These are phyloP conservation scores for Orbicella faveolata DNA, from an alignment of 64 coral and sea anemone species.

Conservation along the genomic window DNA sequence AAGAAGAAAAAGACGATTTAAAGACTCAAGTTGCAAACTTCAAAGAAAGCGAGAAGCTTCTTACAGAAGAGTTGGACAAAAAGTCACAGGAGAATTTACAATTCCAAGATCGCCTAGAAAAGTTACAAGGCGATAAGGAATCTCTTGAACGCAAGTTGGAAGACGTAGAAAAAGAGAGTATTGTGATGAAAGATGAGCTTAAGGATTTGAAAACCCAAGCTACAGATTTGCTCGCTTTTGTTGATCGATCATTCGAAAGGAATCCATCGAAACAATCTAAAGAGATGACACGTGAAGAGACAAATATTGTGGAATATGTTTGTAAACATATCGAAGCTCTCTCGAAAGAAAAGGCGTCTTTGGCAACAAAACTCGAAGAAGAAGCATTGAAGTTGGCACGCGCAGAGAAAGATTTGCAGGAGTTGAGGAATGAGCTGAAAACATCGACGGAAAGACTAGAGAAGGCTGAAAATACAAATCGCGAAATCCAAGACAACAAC, in stretches of 20 bases:
- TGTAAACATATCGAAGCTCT: slow-evolving; percentile 11
- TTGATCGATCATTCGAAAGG: background rate
- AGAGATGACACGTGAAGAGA: background rate
- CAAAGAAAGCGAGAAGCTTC: background rate
- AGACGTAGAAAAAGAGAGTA: slow-evolving; percentile 25
- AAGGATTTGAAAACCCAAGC: too few relatives aligned
- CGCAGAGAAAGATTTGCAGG: background rate
- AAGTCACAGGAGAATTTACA: too few relatives aligned
- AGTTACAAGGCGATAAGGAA: slow-evolving; percentile 20
- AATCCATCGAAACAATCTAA: background rate
- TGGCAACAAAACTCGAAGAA: background rate
- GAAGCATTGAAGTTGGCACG: background rate
- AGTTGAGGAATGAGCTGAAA: background rate
- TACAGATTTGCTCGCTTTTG: slow-evolving; percentile 1
- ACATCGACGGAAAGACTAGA: background rate
- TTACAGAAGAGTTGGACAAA: too few relatives aligned
- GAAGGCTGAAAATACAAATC: slow-evolving; percentile 29
- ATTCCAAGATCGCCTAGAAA: background rate
- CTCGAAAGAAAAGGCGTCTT: background rate
- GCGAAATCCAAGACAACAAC: slow-evolving; percentile 4
- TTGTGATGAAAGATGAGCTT: too few relatives aligned
- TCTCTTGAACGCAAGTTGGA: slow-evolving; percentile 4
- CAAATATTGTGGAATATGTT: background rate
- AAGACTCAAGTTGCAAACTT: background rate
- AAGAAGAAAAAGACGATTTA: slow-evolving; percentile 5